Evolutionary conservation across 2,113 vertebrate species (phyloP), one percentile per base, ranked within the genome.

Genomic region (Sclerurus mexicanus): DNA sequence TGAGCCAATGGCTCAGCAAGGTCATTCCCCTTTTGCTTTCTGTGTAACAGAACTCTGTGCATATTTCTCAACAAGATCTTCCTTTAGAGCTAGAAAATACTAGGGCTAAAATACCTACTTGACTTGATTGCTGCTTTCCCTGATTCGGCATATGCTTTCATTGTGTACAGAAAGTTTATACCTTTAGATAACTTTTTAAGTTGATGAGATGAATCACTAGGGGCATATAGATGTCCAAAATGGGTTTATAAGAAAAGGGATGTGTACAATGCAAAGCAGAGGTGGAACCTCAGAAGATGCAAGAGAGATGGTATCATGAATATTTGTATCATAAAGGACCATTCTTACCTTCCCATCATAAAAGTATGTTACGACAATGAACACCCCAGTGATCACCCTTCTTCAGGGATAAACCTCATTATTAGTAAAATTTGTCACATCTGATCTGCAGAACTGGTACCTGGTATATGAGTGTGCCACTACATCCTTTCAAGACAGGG

Each of bases 1-100:
- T 58, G 59, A 95, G 83, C 66, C 62, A 67, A 74, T 55, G 37
- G 86, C 67, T 95, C 88, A 76, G 40, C 76, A 95, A 92, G 84
- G 91, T 85, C 87, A 39, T 23, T 71, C 53, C 66, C 50, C 46
- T 85, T 80, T 83, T 75, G 53, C 25, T 85, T 81, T 67, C 68
- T 50, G 39, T 28, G 24, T 21, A 91, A 68, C 35, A 37, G 55
- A 84, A 58, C 44, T 75, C 44, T 40, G 33, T 47, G 18, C 73
- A 30, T 50, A 82, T 67, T 75, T 82, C 64, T 49, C 17, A 69
- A 20, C 7, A 18, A 85, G 19, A 23, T 71, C 35, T 68, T 71
- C 22, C 40, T 76, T 50, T 37, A 82, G 10, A 82, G 19, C 9
- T 42, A 49, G 39, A 78, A 87, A 93, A 84, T 19, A 39, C 11